A percentile compares a stretch with the other conserved stretches of the same genome.
These are phyloP conservation scores for Papilio helenus DNA, from an alignment of 1,140 invertebrate genomes.

Conservation along the genomic window DNA sequence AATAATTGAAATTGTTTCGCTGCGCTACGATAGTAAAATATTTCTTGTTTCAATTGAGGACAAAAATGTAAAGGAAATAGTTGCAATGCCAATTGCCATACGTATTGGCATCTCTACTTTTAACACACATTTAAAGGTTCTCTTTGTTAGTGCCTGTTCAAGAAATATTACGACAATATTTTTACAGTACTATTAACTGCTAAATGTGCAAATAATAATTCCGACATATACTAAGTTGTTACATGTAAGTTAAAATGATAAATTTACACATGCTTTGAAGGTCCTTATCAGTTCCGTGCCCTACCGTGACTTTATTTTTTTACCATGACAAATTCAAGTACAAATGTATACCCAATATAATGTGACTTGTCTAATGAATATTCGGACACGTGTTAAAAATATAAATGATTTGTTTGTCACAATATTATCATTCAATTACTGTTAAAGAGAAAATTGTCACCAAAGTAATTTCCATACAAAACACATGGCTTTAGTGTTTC, in stretches of 20 bases:
- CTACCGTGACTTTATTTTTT: no score
- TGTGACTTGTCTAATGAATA: background rate
- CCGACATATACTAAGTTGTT: no score
- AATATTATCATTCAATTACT: no score
- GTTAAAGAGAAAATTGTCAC: background rate
- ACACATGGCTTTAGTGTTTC: background rate
- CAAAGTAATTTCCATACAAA: background rate
- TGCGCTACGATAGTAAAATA: background rate
- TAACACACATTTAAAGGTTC: slow-evolving; percentile 5
- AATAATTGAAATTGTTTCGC: background rate
- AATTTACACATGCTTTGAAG: no score
- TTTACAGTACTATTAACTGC: background rate
- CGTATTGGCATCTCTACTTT: background rate
- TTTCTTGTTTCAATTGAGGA: slow-evolving; percentile 3
- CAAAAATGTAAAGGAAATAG: slow-evolving; percentile 9
- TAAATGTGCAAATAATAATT: background rate
- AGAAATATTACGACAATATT: background rate
- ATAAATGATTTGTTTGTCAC: background rate
- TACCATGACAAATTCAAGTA: no score
- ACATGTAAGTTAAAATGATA: no score
- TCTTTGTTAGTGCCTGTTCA: background rate
- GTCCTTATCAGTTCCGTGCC: no score
- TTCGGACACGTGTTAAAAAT: background rate
- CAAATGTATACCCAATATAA: background rate
- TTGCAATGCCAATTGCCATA: background rate